Percentiles rank a stretch among this genome's conserved stretches.
phyloP scores from a whole-genome alignment of 2,888 invertebrate genomes.

The Temnothorax rugatulus region DNA sequence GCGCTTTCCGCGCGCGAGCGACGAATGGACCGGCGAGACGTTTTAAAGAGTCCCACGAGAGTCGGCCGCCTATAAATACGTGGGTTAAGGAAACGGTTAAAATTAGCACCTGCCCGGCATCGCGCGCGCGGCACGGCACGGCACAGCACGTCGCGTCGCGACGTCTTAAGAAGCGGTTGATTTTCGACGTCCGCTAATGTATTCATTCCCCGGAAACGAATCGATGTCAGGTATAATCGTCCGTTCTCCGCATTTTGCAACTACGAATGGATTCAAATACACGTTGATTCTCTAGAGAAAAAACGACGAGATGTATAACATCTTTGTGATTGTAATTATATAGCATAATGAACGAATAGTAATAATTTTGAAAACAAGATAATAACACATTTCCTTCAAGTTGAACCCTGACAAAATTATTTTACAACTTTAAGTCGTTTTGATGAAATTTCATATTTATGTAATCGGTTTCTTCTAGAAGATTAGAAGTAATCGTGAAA shows the following conservation, averaged over 20 bases:
- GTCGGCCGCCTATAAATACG: slow-evolving; percentile 75
- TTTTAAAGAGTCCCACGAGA: slow-evolving; percentile 77
- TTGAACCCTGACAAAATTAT: neutral
- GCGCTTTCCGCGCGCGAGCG: slow-evolving; percentile 69
- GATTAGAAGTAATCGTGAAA: neutral
- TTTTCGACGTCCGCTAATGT: slow-evolving; percentile 26
- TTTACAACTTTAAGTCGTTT: neutral
- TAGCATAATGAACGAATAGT: neutral
- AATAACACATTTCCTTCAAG: neutral
- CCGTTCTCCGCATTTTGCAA: neutral
- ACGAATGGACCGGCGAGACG: slow-evolving; percentile 77
- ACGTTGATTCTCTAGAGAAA: neutral
- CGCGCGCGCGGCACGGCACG: slow-evolving; percentile 29
- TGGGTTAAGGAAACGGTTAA: slow-evolving; percentile 75
- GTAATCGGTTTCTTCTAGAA: neutral
- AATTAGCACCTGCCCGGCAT: slow-evolving; percentile 69
- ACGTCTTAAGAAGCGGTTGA: slow-evolving; percentile 19
- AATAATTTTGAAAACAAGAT: neutral
- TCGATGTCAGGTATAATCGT: slow-evolving; percentile 33
- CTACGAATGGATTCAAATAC: neutral
- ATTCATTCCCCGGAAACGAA: slow-evolving; percentile 46
- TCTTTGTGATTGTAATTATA: neutral
- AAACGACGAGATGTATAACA: neutral
- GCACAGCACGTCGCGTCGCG: slow-evolving; percentile 22
- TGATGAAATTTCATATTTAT: neutral